Evolutionary conservation across 2,888 invertebrate species (phyloP).

Genomic region (Hetaerina titia): DNA sequence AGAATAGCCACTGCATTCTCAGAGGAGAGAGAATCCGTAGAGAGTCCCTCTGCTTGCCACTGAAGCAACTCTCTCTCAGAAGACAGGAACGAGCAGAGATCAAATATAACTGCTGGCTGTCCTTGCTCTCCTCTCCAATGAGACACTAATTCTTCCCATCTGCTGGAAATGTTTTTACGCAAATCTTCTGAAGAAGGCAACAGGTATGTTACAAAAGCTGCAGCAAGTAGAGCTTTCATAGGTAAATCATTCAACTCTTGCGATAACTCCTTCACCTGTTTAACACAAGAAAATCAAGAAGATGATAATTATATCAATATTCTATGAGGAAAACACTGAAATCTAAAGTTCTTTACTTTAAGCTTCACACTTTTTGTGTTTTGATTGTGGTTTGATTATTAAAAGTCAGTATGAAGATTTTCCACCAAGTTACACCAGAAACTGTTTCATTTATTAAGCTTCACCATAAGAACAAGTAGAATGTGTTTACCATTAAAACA

Average conservation of each 20-base stretch:
- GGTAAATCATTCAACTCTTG: slow-evolving; percentile 83
- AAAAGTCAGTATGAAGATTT: too few species aligned
- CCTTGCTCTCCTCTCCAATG: slow-evolving; percentile 68
- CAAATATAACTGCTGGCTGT: slow-evolving; percentile 77
- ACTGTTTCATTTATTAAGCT: too few species aligned
- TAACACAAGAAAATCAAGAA: slow-evolving; percentile 39
- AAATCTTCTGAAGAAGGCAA: slow-evolving; percentile 85
- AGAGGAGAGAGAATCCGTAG: slow-evolving; percentile 87
- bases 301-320: neutral
- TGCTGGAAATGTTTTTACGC: slow-evolving; percentile 78
- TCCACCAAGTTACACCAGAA: too few species aligned
- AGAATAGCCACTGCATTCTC: slow-evolving; percentile 90
- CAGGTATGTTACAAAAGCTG: slow-evolving; percentile 89
- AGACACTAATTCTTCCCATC: slow-evolving; percentile 76
- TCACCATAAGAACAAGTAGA: too few species aligned
- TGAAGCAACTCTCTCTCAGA: slow-evolving; percentile 88
- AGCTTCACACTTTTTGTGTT: too few species aligned
- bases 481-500: too few species aligned
- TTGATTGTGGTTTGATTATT: too few species aligned
- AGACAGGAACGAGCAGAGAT: slow-evolving; percentile 81
- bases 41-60: slow-evolving; percentile 92
- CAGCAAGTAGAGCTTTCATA: slow-evolving; percentile 84
- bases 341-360: too few species aligned
- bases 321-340: too few species aligned
- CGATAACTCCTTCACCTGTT: slow-evolving; percentile 82